Base-by-base conservation (phyloP, 2,113 vertebrate genomes). In the Misgurnus mizolepis region DNA sequence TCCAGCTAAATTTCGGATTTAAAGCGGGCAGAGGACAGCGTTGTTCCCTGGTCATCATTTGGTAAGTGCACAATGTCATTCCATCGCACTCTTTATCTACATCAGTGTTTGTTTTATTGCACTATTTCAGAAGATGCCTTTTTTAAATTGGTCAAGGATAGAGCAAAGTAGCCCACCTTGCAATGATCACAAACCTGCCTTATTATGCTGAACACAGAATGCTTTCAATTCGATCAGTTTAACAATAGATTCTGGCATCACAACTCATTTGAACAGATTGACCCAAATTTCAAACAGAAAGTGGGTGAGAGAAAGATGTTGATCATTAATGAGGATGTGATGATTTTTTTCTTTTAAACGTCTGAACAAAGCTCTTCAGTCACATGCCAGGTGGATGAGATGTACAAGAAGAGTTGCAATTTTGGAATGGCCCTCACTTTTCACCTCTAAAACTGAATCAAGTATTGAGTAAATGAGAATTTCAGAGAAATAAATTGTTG, bases 41-140 rank as follows among this genome's bases (percentile, higher is more conserved):
- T 47, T 58, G 58, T 83, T 70, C 61, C 10, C 58, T 73, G 79
- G 71, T 76, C 56, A 39, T 69, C 43, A 75, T 80, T 83, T 76
- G 85, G 85, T 87, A 55, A 87, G 85, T 87, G 66, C 6, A 68
- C 73, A 75, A 76, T 73, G 74, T 82, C 80, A 83, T 80, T 68
- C 72, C 58, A 67, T 53, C 27, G 75, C 61, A 77, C 61, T 76
- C 55, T 58, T 58, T 18, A 2, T 17, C 2, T 4, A 58, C 15
- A 9, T 71, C 64, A 67, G 50, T 78, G 55, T 64, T 60, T 79
- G 78, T 50, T 79, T 40, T 41, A 49, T 22, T 66, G 39, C 11
- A 27, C 22, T 65, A 18, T 67, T 67, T 45, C 40, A 67, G 41
- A 65, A 47, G 45, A 17, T 4, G n/a, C n/a, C n/a, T n/a, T 22